phyloP scores from a whole-genome alignment of 2,888 invertebrate species.

The Torymus auratus region DNA sequence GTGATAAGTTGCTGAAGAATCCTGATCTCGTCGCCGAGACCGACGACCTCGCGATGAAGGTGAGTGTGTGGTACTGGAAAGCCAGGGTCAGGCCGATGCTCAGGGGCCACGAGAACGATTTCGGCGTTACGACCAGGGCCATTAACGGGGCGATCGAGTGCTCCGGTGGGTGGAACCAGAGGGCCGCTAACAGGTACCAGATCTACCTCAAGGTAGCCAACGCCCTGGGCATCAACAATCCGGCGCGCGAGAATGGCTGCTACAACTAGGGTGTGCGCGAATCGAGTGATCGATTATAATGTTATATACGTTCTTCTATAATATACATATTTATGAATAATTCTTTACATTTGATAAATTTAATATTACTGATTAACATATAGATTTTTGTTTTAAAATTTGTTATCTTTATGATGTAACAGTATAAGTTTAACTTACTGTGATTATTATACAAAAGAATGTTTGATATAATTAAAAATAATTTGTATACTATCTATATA shows the following conservation, averaged over 20 bases:
- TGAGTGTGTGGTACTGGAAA: conserved; percentile 44
- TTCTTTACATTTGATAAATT: too few species aligned
- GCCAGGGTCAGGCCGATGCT: conserved; percentile 8
- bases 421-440: too few species aligned
- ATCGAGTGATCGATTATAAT: too few species aligned
- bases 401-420: too few species aligned
- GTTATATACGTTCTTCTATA: too few species aligned
- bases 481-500: too few species aligned
- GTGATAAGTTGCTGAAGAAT: conserved; percentile 20
- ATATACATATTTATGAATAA: too few species aligned
- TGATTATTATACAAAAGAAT: too few species aligned
- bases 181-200: conserved; percentile 25
- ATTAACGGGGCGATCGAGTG: conserved; percentile 43
- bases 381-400: too few species aligned
- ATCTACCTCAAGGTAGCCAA: conserved; percentile 36
- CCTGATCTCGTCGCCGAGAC: conserved; percentile 41
- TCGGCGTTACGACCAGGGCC: conserved; percentile 35
- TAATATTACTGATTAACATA: too few species aligned
- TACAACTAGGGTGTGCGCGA: conserved; percentile 25
- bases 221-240: not conserved
- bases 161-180: not conserved
- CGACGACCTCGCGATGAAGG: conserved; percentile 15
- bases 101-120: not conserved
- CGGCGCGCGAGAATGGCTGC: conserved; percentile 36
- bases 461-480: too few species aligned